These are phyloP conservation scores for Gymnobelideus leadbeateri DNA, from an alignment of 2,113 vertebrate genomes.

Conservation along the genomic window DNA sequence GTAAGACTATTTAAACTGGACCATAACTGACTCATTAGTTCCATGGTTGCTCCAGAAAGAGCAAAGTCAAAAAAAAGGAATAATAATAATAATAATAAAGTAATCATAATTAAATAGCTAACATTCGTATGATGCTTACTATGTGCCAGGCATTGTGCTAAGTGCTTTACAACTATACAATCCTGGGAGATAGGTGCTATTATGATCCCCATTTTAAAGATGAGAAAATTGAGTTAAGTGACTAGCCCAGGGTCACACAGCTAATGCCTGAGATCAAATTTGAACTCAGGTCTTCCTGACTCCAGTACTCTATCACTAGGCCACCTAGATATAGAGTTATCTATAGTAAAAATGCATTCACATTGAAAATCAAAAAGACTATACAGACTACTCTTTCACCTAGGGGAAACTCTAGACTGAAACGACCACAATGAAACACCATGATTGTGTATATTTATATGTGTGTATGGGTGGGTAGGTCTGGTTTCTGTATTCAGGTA, in stretches of 20 bases:
- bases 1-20: neutral
- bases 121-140: neutral
- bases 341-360: neutral
- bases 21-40: neutral
- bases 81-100: neutral
- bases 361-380: neutral
- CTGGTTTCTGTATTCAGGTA: neutral
- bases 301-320: neutral
- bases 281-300: neutral
- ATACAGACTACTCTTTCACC: neutral
- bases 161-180: neutral
- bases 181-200: neutral
- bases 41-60: neutral
- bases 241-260: neutral
- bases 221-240: neutral
- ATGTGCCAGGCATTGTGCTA: neutral
- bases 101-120: neutral
- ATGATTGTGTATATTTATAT: neutral
- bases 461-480: no score
- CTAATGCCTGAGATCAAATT: neutral
- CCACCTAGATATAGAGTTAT: neutral
- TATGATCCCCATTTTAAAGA: neutral
- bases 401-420: neutral
- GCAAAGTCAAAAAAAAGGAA: neutral
- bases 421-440: neutral